Base-by-base conservation (phyloP, 2,888 invertebrate species). In the Julus scandinavius region DNA sequence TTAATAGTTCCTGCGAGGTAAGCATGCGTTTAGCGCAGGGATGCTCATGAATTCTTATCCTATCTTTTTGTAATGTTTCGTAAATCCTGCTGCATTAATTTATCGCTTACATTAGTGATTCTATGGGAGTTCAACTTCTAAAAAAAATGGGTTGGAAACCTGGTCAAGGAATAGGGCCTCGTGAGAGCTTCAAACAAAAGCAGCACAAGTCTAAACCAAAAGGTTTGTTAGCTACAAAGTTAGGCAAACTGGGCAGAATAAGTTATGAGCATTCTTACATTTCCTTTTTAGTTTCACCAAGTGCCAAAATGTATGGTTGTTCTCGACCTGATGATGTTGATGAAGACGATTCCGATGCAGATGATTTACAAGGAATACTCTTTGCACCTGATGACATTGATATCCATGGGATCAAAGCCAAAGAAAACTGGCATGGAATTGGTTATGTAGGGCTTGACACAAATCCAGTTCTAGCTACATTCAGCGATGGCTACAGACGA, bases 71-170 rank as follows among this genome's bases (percentile, higher is more conserved):
- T 11, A 2, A 45, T 17, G n/a, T 40, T 83, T 1, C 20, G 83
- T 83, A 15, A 29, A 4, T n/a, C 40, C 20, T 85, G 17, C 5
- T 87, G 15, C 45, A n/a, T 80, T 80, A 80, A 41, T 83, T 72
- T 41, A 85, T 88, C 86, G 58, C 89, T 90, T 91, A 6, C n/a
- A 41, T 87, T 29, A 97, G 96, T 90, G 96, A 97, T 91, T 97
- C 98, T 0, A 95, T 98, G 11, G 99, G 99, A 0, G 95, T 97
- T 84, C 94, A 94, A 89, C 94, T 99, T 91, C 93, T 99, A 63
- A 95, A 95, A 88, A 95, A 95, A 90, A 97, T 99, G 96, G 99
- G 99, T 0, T 98, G 99, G 97, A 95, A 95, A 90, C 95, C 95
- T 3, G 97, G 98, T 0, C 96, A 97, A 92, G 98, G 98, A 0